Evolutionary conservation across 35 echinoderm and acorn worm genomes (phyloP).

Genomic region (Anneissia japonica): DNA sequence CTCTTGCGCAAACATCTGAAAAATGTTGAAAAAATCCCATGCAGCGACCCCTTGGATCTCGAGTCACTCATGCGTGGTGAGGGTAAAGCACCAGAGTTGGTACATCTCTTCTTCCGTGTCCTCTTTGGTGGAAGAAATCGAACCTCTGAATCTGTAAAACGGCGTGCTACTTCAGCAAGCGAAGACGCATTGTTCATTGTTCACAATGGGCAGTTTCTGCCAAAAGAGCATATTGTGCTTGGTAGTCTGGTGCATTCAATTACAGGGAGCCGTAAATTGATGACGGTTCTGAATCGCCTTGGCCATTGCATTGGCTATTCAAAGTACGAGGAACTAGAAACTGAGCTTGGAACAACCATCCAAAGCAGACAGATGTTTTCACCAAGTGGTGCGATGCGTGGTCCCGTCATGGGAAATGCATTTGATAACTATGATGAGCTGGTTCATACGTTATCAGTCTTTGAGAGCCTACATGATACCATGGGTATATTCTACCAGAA

Average conservation of each 20-base stretch:
- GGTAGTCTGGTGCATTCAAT: slow-evolving; percentile 4
- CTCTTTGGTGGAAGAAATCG: no score
- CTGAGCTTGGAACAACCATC: background rate
- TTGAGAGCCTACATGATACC: slow-evolving; percentile 13
- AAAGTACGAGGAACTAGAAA: slow-evolving; percentile 10
- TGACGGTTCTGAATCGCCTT: slow-evolving; percentile 19
- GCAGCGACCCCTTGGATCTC: no score
- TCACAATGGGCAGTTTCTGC: no score
- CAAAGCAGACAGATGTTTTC: no score
- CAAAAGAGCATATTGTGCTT: slow-evolving; percentile 9
- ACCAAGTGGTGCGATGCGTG: background rate
- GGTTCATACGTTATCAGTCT: background rate
- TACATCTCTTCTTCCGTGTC: no score
- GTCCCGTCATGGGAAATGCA: background rate
- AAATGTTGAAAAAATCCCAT: no score
- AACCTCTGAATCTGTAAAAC: background rate
- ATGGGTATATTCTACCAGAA: background rate
- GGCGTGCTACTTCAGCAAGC: background rate
- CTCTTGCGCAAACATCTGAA: no score
- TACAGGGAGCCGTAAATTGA: slow-evolving; percentile 3
- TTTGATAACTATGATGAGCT: slow-evolving; percentile 27
- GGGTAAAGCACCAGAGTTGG: no score
- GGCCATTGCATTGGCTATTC: slow-evolving; percentile 16
- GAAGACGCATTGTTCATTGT: no score
- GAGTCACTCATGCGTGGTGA: no score